Base-by-base conservation (phyloP, 2,797 vertebrate genomes). In the Falco concolor region DNA sequence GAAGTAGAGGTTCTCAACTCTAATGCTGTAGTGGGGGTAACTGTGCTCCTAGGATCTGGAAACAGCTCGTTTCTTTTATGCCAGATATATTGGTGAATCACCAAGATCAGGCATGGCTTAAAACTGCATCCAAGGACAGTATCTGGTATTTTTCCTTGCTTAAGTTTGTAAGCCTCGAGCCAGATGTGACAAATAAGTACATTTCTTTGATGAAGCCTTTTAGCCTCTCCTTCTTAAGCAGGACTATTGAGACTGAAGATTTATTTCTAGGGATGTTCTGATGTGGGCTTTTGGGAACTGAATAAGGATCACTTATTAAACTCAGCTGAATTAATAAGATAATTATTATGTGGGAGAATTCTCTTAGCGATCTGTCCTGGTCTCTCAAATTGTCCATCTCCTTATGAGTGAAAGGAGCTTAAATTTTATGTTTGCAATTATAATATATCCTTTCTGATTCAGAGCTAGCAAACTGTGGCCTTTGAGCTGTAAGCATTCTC, bases 361-460 rank as follows among this genome's bases (percentile, higher is more conserved):
- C 93, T 96, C 84, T 79, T 70, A 87, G 80, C 9, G 2, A 79
- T 91, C 83, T 84, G 47, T 73, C 78, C 76, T 65, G 40, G 52
- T 90, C 63, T 88, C 74, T 93, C 74, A 87, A 90, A 91, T 96
- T 95, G 85, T 96, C 93, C 38, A 13, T 95, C 94, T 94, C 82
- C 57, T 84, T 95, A 67, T 76, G 85, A 94, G 80, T 95, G 95
- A 89, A 94, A 93, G 83, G 81, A 87, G 79, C 83, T 93, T 91
- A 91, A 94, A 87, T 94, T 95, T 89, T 92, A 73, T 84, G 83
- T 90, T 96, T 95, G 93, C 94, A 91, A 88, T 96, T 95, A 91
- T 84, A 95, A 96, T 85, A 79, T 52, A 90, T 93, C 75, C 83
- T 94, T 97, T 76, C 60, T 86, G 93, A 91, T 96, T 94, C 91